Evolutionary conservation across 2,113 vertebrate genomes (phyloP).

Genomic region (Osmerus mordax): DNA sequence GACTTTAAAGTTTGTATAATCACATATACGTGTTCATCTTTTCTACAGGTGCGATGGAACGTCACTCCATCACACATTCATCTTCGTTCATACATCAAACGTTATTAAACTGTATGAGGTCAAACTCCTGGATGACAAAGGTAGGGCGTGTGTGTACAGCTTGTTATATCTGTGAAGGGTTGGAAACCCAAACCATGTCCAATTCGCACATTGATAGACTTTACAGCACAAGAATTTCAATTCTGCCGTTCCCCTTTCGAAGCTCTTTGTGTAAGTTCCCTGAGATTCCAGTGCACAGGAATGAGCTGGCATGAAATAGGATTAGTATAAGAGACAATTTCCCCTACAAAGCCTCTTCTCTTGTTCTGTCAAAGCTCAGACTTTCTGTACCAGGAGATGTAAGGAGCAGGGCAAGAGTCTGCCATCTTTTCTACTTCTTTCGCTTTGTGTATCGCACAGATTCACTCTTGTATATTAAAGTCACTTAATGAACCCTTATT

Average conservation of each 20-base stretch:
- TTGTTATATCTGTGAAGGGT: slow-evolving; percentile 36
- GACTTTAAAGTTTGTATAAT: too few relatives aligned
- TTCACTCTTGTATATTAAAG: background rate
- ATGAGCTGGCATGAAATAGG: slow-evolving; percentile 67
- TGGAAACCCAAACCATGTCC: slow-evolving; percentile 46
- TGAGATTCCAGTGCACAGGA: slow-evolving; percentile 55
- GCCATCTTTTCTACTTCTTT: slow-evolving; percentile 1
- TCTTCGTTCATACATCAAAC: background rate
- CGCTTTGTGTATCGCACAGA: background rate
- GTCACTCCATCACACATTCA: slow-evolving; percentile 20
- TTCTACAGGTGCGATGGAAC: too few relatives aligned
- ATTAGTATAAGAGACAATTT: slow-evolving; percentile 70
- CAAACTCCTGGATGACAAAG: slow-evolving; percentile 6
- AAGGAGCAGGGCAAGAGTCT: slow-evolving; percentile 1
- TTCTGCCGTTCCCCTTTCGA: slow-evolving; percentile 41
- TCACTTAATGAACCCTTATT: background rate
- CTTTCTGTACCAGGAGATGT: slow-evolving; percentile 1
- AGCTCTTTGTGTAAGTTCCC: slow-evolving; percentile 43
- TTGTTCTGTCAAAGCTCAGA: slow-evolving; percentile 43
- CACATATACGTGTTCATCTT: too few relatives aligned
- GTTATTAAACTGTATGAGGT: background rate
- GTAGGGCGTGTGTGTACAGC: slow-evolving; percentile 3
- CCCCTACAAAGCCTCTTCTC: slow-evolving; percentile 48
- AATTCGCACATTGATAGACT: slow-evolving; percentile 55
- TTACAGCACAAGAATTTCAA: slow-evolving; percentile 48